These are phyloP conservation scores for Callosobruchus maculatus DNA, from an alignment of 2,888 invertebrate genomes.

Conservation along the genomic window DNA sequence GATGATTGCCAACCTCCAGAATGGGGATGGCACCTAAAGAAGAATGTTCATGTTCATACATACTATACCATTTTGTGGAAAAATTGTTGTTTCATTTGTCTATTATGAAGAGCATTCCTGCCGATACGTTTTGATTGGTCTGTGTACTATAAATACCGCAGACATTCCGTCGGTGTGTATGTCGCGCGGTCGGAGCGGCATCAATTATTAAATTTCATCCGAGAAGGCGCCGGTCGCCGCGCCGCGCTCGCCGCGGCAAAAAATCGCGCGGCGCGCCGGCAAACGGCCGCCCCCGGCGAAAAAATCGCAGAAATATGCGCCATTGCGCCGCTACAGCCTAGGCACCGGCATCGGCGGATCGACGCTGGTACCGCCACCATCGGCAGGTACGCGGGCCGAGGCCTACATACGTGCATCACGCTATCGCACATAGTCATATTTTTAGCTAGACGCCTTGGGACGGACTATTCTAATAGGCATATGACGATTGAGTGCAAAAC, in stretches of 20 bases:
- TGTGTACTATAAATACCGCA: not conserved
- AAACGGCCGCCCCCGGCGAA: not conserved
- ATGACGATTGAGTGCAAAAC: too few relatives aligned
- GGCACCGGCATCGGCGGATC: not conserved
- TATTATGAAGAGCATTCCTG: not conserved
- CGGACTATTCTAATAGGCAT: too few relatives aligned
- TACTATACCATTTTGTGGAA: too few relatives aligned
- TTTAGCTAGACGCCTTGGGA: too few relatives aligned
- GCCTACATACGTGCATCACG: not conserved
- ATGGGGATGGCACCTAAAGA: too few relatives aligned
- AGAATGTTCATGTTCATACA: too few relatives aligned
- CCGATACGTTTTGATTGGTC: not conserved
- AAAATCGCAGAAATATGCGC: not conserved
- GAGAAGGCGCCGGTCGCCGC: not conserved
- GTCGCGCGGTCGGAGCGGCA: not conserved
- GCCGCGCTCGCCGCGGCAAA: not conserved
- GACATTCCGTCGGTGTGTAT: not conserved
- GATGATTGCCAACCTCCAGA: too few relatives aligned
- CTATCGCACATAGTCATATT: too few relatives aligned
- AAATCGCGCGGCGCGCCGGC: not conserved
- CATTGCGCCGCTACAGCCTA: not conserved
- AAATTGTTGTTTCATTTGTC: not conserved
- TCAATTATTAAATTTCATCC: not conserved
- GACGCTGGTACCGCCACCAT: not conserved
- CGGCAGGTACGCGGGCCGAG: not conserved